Evolutionary conservation across 35 echinoderm and acorn worm species (phyloP).

Genomic region (Diadema setosum): DNA sequence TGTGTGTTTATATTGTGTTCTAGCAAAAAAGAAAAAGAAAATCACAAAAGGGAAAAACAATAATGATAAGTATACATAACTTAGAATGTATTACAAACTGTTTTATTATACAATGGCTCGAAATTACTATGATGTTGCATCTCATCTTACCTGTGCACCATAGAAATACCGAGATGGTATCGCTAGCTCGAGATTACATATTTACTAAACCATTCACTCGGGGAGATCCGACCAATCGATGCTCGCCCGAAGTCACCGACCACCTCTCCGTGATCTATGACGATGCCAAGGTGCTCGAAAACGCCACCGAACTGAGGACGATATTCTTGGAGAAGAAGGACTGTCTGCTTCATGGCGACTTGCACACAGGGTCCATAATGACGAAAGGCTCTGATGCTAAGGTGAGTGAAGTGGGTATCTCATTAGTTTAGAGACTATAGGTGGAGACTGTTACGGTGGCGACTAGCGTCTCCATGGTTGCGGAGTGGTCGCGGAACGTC

Average conservation of each 20-base stretch:
- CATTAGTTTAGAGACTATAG: too few species aligned
- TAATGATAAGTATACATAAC: neutral
- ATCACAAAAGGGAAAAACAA: neutral
- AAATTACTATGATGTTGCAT: too few species aligned
- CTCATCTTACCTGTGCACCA: neutral
- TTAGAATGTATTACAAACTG: neutral
- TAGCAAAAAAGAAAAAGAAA: too few species aligned
- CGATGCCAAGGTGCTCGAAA: slow-evolving; percentile 10
- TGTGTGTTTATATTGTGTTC: too few species aligned
- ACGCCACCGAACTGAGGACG: slow-evolving; percentile 15
- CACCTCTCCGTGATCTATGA: slow-evolving; percentile 11
- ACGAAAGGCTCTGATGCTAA: slow-evolving; percentile 2
- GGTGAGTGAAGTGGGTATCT: too few species aligned
- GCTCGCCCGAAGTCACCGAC: slow-evolving; percentile 30
- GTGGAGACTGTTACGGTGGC: too few species aligned
- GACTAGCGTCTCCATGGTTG: too few species aligned
- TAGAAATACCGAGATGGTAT: slow-evolving; percentile 64
- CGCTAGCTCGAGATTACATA: slow-evolving; percentile 37
- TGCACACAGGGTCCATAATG: slow-evolving; percentile 65
- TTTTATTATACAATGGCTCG: too few species aligned
- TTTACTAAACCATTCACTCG: slow-evolving; percentile 41
- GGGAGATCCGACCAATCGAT: slow-evolving; percentile 46
- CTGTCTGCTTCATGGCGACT: slow-evolving; percentile 59
- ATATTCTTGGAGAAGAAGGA: slow-evolving; percentile 37
- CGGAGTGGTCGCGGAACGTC: too few species aligned